Evolutionary conservation across 2,113 vertebrate genomes (phyloP).

Genomic region (Trogon surrucura): DNA sequence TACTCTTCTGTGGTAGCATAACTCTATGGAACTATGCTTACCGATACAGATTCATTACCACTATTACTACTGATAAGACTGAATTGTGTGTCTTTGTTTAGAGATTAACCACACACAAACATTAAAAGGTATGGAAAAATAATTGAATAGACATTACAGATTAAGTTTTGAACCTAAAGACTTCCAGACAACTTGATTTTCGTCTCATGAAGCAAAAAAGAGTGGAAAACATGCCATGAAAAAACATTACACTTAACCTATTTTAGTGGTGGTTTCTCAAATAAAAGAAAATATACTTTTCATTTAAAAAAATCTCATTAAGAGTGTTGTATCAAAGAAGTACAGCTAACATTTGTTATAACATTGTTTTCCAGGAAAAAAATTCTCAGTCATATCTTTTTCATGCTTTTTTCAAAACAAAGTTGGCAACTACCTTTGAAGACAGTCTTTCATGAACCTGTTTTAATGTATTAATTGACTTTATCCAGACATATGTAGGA

Average conservation of each 20-base stretch:
- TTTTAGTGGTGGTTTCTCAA: not conserved
- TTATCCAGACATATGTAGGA: not conserved
- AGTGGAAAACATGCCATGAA: not conserved
- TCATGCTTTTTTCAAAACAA: not conserved
- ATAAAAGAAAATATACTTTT: not conserved
- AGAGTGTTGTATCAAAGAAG: not conserved
- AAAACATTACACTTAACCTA: not conserved
- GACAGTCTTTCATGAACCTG: not conserved
- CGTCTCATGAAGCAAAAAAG: not conserved
- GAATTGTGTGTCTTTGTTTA: not conserved
- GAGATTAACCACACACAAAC: not conserved
- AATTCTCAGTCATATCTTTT: not conserved
- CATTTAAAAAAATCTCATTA: not conserved
- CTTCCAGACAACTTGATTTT: not conserved
- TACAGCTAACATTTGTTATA: not conserved
- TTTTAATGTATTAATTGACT: not conserved
- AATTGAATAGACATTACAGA: not conserved
- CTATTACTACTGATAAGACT: not conserved
- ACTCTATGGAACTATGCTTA: not conserved
- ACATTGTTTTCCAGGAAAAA: not conserved
- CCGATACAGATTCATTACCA: not conserved
- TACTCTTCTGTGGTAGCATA: not conserved
- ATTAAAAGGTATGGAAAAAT: not conserved
- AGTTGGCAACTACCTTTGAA: not conserved
- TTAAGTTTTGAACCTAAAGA: not conserved